Base-by-base conservation (phyloP, 35 echinoderm and acorn worm species). In the Eucidaris tribuloides region DNA sequence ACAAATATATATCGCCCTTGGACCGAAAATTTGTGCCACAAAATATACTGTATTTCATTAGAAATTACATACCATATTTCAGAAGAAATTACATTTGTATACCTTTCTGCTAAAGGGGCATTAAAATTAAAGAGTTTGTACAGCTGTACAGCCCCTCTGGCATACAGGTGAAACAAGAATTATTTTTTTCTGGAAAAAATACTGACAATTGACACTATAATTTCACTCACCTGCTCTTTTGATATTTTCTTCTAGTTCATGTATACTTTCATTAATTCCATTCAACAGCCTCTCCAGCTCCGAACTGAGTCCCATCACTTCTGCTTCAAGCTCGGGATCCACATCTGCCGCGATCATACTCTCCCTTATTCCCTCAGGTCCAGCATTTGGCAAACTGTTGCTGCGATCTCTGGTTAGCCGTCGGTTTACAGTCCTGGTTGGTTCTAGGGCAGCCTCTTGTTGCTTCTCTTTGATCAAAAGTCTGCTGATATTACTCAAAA, bases 211-310 rank as follows among this genome's bases (percentile, higher is more conserved):
- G n/a, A n/a, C n/a, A n/a, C n/a, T n/a, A n/a, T n/a, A n/a, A n/a
- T n/a, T n/a, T n/a, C n/a, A n/a, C 77, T 81, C 18, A 88, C 85
- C 85, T 80, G 39, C 81, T 56, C 60, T 81, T 27, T 82, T 89
- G 45, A 90, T 82, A 52, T 94, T 89, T 31, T 83, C 84, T 81
- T 93, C 74, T 54, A 99, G 85, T 81, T 99, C 90, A 84, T 86
- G 92, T 6, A 99, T 85, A 58, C 90, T 99, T 63, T 99, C 84
- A 62, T 99, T 99, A 49, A 99, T 93, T 28, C 96, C 96, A 56
- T 89, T 88, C 31, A 99, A 34, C 15, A 99, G 76, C 72, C 49
- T 82, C 79, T 99, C 96, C 46, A 99, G 50, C 46, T 99, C 96
- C 56, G 78, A 79, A 45, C 84, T 79, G 7, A 90, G 84, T 46